Base-by-base conservation (phyloP, 2,113 vertebrate species). In the Theristicus caerulescens region DNA sequence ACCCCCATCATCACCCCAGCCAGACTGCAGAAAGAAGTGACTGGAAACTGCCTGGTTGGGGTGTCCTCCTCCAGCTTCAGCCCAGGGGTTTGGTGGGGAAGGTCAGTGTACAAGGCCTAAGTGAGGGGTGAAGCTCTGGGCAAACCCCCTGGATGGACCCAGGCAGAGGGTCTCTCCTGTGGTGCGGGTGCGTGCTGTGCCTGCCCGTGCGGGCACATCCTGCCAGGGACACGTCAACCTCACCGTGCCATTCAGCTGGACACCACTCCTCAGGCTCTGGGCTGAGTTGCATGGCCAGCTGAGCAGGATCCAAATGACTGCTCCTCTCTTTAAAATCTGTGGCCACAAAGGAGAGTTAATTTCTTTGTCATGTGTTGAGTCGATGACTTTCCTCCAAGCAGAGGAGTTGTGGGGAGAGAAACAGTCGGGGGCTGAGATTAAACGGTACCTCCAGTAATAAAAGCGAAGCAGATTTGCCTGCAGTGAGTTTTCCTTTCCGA, bases 241-340 rank as follows among this genome's bases (percentile, higher is more conserved):
- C 3, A 0, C 65, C 5, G 0, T 47, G 36, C 24, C 11, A 2
- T 29, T 16, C 55, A 61, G 29, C 61, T 18, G 46, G 78, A 52
- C 49, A 79, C 6, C 61, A 34, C 0, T 0, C 70, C 52, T 44
- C 52, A 52, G 70, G 74, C 27, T 46, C 52, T 25, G 65, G n/a
- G 52, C 49, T 88, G 54, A 0, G 0, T 14, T 57, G 58, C 46
- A 36, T 0, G 0, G 38, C 17, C 44, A 64, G 38, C 31, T 57
- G 55, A 86, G 76, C 40, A 62, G 61, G 36, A 58, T 67, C 22
- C 51, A 66, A 82, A 58, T 12, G 46, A 21, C 32, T 54, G 54
- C 46, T 81, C 27, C 38, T 81, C 51, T 46, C n/a, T 74, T 89
- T 76, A 76, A 77, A 77, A 76, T 62, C 66, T 49, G 26, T 31